Percentiles rank a stretch among this genome's conserved stretches.
These are phyloP conservation scores for Phymorhynchus buccinoides DNA, from an alignment of 1,140 invertebrate genomes.

Conservation along the genomic window DNA sequence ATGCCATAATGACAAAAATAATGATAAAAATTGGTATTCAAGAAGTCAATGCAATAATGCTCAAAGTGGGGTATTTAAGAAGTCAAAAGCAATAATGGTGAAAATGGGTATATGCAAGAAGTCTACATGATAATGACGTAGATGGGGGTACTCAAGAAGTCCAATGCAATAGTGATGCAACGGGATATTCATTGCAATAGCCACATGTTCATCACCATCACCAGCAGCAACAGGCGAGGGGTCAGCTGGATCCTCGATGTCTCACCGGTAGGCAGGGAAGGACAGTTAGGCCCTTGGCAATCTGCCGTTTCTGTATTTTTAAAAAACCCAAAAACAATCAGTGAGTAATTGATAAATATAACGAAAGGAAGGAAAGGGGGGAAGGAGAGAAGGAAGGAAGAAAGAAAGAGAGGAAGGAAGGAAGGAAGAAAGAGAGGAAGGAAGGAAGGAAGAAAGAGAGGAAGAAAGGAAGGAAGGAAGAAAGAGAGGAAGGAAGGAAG, in stretches of 20 bases:
- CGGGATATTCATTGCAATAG: too few species aligned
- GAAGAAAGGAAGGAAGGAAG: background rate
- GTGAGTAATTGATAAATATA: background rate
- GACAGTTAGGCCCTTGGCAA: slow-evolving; percentile 58
- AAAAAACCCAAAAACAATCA: slow-evolving; percentile 40
- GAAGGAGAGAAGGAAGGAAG: background rate
- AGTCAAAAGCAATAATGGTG: too few species aligned
- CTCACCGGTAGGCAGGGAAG: slow-evolving; percentile 26
- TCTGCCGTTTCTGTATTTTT: slow-evolving; percentile 59
- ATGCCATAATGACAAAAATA: too few species aligned
- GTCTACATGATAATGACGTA: too few species aligned
- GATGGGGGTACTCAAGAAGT: background rate
- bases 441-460: background rate
- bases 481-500: too few species aligned
- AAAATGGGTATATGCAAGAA: too few species aligned
- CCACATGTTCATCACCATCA: too few species aligned
- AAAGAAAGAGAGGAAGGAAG: background rate
- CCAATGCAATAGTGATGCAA: too few species aligned
- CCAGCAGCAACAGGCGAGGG: background rate
- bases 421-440: background rate
- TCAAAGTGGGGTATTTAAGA: background rate
- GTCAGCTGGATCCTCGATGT: slow-evolving; percentile 7
- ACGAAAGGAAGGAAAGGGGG: background rate
- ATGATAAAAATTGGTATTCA: too few species aligned
- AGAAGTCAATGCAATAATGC: too few species aligned